Conservation (phyloP, 2,113 vertebrate genomes). For the Lagopus muta region DNA sequence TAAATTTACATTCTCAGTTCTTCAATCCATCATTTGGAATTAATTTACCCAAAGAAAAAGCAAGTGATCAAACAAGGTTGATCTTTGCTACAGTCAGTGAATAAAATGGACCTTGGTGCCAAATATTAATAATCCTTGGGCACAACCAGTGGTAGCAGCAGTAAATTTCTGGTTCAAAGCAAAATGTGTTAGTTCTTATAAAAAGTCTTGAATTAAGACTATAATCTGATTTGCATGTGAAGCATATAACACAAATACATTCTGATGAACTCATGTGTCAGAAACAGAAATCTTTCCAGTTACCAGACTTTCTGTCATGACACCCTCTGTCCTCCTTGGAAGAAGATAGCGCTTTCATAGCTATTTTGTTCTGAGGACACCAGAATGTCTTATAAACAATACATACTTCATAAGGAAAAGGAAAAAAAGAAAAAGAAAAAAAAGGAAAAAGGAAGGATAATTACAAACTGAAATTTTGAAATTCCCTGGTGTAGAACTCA, state of each 20-base stretch:
- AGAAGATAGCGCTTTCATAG: neutral
- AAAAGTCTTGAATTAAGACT: neutral
- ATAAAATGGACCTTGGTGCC: slow-evolving; percentile 43
- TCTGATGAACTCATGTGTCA: neutral
- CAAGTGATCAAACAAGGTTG: slow-evolving; percentile 46
- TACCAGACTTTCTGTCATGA: neutral
- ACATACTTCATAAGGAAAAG: neutral
- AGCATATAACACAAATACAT: neutral
- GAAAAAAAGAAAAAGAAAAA: neutral
- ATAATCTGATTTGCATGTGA: slow-evolving; percentile 9
- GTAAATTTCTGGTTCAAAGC: slow-evolving; percentile 29
- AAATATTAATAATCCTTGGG: slow-evolving; percentile 58
- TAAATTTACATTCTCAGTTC: slow-evolving; percentile 48
- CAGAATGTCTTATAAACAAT: neutral
- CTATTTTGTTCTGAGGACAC: neutral
- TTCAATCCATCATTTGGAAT: slow-evolving; percentile 55
- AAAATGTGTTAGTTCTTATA: neutral
- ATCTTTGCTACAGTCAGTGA: slow-evolving; percentile 35
- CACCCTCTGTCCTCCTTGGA: neutral
- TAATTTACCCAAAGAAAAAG: slow-evolving; percentile 59
- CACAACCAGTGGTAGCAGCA: slow-evolving; percentile 23
- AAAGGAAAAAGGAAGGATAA: neutral
- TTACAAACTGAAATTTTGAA: neutral
- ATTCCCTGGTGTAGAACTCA: neutral
- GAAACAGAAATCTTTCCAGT: neutral